Base-by-base conservation (phyloP, 2,113 vertebrate genomes). In the Hucho hucho region DNA sequence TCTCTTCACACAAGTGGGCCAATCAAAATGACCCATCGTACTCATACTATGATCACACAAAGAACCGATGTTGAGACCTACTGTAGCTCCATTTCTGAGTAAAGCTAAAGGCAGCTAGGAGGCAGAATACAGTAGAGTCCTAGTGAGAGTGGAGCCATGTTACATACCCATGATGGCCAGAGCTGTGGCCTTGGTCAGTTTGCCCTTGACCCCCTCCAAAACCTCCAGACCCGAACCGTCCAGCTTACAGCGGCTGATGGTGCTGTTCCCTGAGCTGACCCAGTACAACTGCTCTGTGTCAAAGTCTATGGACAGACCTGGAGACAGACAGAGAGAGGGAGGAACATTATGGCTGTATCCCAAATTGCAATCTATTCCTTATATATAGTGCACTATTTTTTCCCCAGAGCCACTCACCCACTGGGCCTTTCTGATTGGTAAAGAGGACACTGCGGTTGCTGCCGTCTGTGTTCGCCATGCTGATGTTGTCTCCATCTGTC, bases 401-500 rank as follows among this genome's bases (percentile, higher is more conserved):
- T 56, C 49, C 37, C 37, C 32, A 64, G 0, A 32, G 28, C 4
- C 18, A 85, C 96, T 0, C 92, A 99, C 98, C 98, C 3, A 98
- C 93, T 0, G 98, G 98, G 58, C 93, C 95, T 77, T 94, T 98
- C 93, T 99, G 97, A 89, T 92, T 93, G 59, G 87, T 92, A 89
- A 98, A 97, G 79, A 99, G 95, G 43, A 97, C 79, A 0, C 90
- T 97, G 49, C 86, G 94, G 87, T 98, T 97, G 86, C 90, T 95
- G 86, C 98, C 98, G 0, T 99, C 98, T 85, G 95, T 98, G 91
- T 98, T 98, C 86, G 97, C 95, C 78, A 97, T 92, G 56, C 95
- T 99, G 91, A 99, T 97, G 89, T 95, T 98, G 91, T 99, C 97
- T 9, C 97, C 97, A 0, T 98, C 98, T 0, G 96, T 98, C 98